Evolutionary conservation across 2,797 vertebrate species (phyloP).

Genomic region (Gobio occitaniae): DNA sequence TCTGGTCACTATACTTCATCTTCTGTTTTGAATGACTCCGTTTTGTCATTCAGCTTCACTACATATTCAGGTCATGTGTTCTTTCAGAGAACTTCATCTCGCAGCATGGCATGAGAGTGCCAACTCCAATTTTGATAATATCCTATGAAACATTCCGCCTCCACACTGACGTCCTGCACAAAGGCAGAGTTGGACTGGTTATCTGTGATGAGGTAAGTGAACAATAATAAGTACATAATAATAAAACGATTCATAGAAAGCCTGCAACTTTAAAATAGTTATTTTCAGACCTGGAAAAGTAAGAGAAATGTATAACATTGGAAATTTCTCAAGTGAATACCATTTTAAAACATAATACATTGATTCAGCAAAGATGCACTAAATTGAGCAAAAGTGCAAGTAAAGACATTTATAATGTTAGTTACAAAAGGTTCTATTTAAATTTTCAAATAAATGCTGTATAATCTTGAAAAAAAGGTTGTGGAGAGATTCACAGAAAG

Average conservation of each 20-base stretch:
- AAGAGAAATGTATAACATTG: not conserved
- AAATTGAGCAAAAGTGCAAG: not conserved
- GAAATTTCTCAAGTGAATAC: not conserved
- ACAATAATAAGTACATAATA: not conserved
- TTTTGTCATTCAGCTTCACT: not conserved
- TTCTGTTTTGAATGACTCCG: not conserved
- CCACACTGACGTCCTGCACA: slow-evolving; percentile 88
- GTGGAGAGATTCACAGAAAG: too few relatives aligned
- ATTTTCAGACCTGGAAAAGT: not conserved
- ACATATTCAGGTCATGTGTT: slow-evolving; percentile 29
- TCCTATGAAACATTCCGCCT: slow-evolving; percentile 97
- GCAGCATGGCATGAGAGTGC: slow-evolving; percentile 86
- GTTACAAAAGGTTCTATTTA: not conserved
- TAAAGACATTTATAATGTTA: not conserved
- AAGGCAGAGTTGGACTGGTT: slow-evolving; percentile 89
- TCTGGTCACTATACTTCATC: not conserved
- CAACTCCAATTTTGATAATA: slow-evolving; percentile 94
- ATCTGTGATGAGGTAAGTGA: slow-evolving; percentile 93
- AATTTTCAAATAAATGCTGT: not conserved
- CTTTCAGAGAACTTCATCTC: slow-evolving; percentile 87
- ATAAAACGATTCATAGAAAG: not conserved
- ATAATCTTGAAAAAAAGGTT: too few relatives aligned
- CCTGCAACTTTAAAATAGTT: not conserved
- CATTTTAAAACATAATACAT: not conserved
- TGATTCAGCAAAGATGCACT: not conserved